A percentile compares a stretch with the other conserved stretches of the same genome.
These are phyloP conservation scores for Epirrita christyi DNA, from an alignment of 2,888 invertebrate genomes.

Conservation along the genomic window DNA sequence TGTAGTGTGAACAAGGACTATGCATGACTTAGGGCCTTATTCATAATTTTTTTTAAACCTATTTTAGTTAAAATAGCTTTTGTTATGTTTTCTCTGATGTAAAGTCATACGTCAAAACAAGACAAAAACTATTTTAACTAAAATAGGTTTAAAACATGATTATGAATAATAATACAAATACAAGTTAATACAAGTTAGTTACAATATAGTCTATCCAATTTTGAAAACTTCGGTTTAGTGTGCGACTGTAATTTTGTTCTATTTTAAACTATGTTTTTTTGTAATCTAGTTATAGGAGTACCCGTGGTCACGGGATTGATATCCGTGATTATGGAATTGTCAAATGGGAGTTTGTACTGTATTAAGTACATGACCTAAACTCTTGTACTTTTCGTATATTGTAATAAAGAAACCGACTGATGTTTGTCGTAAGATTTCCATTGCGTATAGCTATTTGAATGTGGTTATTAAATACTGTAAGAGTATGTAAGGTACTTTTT, in stretches of 20 bases:
- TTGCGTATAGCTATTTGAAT: conserved; percentile 52
- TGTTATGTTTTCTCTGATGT: no score
- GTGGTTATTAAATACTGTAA: conserved; percentile 47
- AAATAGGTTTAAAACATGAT: no score
- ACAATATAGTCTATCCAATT: conserved; percentile 8
- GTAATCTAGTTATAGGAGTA: conserved; percentile 23
- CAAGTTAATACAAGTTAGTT: neutral
- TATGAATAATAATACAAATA: no score
- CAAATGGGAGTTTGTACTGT: conserved; percentile 15
- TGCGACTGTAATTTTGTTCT: conserved; percentile 1
- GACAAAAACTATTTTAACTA: no score
- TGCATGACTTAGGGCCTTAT: no score
- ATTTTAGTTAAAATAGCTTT: no score
- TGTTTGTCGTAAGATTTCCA: conserved; percentile 46
- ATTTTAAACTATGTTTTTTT: conserved; percentile 8
- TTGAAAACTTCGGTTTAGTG: neutral
- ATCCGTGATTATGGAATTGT: conserved; percentile 11
- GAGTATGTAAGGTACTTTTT: conserved; percentile 56
- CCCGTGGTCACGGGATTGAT: conserved; percentile 3
- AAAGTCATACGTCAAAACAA: no score
- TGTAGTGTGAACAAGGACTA: no score
- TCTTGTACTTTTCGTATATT: conserved; percentile 34
- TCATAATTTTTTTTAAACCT: no score
- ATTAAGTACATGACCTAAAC: conserved; percentile 21
- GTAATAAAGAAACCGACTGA: conserved; percentile 43